Evolutionary conservation across 1,140 invertebrate genomes (phyloP), one percentile per base, ranked within the genome.

Genomic region (Phenacoccus solenopsis): DNA sequence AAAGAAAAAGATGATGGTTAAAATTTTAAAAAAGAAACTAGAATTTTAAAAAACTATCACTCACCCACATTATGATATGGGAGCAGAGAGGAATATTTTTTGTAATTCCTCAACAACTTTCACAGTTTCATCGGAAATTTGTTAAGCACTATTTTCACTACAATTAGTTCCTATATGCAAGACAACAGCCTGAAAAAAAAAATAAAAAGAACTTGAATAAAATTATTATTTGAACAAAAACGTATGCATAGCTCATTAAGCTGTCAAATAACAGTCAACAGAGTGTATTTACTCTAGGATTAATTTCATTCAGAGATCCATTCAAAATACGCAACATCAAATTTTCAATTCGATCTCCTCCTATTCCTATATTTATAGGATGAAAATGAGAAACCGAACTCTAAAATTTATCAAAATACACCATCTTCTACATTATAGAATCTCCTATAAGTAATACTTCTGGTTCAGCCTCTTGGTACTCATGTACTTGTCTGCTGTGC

Each of bases 361-460:
- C 87, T 76, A 96, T 92, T 73, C 92, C 91, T 81, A 95, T 94
- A 79, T 94, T 94, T 72, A 94, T 82, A 76, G 88, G 89, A 79
- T 94, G 92, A 75, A 74, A 68, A 28, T 73, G 73, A 84, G 76
- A 71, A 78, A 80, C 73, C 72, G 93, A 82, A 76, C 87, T 88
- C 78, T 93, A 91, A 76, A 94, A 82, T 22, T 90, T 90, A 35
- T 71, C 90, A 84, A 94, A 93, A 75, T 90, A 86, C 75, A 85
- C 84, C 74, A 94, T 78, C 30, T 88, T 85, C 77, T 89, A 86
- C 71, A 94, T 82, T 68, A 93, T 83, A 38, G 90, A 93, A 80
- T 95, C 93, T 9, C 93, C 92, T 49, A 94, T 84, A 76, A 94
- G 91, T 70, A 94, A 84, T 27, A 95, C 90, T 76, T 95, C 92